Conservation (phyloP, 2,797 vertebrate genomes). For the Lophotriccus pileatus region DNA sequence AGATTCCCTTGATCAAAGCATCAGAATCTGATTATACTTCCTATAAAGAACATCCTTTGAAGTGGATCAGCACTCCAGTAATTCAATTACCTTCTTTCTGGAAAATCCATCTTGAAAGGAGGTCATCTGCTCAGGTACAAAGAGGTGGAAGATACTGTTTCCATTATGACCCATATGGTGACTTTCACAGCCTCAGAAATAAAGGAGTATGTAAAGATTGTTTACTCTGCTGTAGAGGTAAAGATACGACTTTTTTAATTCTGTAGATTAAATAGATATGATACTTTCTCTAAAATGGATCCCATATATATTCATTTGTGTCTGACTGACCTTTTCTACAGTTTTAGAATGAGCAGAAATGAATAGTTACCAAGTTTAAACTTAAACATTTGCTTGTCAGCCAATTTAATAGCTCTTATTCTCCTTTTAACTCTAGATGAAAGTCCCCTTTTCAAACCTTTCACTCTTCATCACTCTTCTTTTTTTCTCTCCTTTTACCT, state of each 20-base stretch:
- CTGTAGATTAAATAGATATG: not conserved
- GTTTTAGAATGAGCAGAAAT: not conserved
- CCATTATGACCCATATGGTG: constrained; percentile 63
- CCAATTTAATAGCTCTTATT: not conserved
- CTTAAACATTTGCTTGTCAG: not conserved
- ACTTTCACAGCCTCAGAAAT: constrained; percentile 39
- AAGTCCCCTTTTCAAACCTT: not conserved
- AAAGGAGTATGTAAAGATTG: not conserved
- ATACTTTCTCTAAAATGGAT: not conserved
- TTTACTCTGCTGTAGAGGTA: not conserved
- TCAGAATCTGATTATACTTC: constrained; percentile 73
- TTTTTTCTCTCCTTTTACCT: not conserved
- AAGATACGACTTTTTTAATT: not conserved
- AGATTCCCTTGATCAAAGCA: constrained; percentile 55
- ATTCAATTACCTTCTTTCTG: constrained; percentile 69
- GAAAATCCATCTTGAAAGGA: constrained; percentile 64
- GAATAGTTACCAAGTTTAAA: not conserved
- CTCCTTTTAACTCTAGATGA: not conserved
- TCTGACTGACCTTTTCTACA: not conserved
- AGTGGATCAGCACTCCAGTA: constrained; percentile 70
- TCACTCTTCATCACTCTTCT: not conserved
- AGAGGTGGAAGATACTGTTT: constrained; percentile 56
- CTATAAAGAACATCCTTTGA: constrained; percentile 71
- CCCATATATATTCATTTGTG: not conserved
- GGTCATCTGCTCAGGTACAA: constrained; percentile 73